These are phyloP conservation scores for Subanguina moxae DNA, from an alignment of 1,140 invertebrate genomes.

Conservation along the genomic window DNA sequence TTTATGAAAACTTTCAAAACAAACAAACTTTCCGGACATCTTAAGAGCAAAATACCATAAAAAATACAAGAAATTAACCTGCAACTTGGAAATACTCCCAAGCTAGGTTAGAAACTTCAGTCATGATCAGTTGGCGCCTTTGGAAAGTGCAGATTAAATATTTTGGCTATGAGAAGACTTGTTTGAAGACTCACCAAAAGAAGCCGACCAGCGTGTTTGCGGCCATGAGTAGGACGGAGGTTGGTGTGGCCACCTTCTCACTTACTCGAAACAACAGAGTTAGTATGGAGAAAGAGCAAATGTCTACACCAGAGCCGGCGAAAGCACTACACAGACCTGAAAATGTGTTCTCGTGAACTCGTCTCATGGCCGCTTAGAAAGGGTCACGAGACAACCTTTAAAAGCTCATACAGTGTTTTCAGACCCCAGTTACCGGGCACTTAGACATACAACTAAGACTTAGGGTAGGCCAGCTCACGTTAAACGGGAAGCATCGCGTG, in stretches of 20 bases:
- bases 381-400: no score
- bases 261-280: conserved; percentile 41
- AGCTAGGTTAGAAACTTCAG: conserved; percentile 26
- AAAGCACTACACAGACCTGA: conserved; percentile 22
- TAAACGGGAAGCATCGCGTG: no score
- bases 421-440: no score
- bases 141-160: not conserved
- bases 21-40: no score
- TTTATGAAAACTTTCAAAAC: not conserved
- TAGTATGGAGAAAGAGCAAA: conserved; percentile 41
- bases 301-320: conserved; percentile 34
- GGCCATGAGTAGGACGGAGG: conserved; percentile 48
- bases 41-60: no score
- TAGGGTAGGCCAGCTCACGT: no score
- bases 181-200: conserved; percentile 27
- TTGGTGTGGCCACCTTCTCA: conserved; percentile 52
- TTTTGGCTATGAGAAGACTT: not conserved
- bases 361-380: no score
- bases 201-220: conserved; percentile 44
- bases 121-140: conserved; percentile 37
- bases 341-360: no score
- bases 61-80: no score
- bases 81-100: conserved; percentile 42
- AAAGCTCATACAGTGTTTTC: no score
- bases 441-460: no score